Conservation (phyloP, 2,113 vertebrate species). For the Ictalurus punctatus region DNA sequence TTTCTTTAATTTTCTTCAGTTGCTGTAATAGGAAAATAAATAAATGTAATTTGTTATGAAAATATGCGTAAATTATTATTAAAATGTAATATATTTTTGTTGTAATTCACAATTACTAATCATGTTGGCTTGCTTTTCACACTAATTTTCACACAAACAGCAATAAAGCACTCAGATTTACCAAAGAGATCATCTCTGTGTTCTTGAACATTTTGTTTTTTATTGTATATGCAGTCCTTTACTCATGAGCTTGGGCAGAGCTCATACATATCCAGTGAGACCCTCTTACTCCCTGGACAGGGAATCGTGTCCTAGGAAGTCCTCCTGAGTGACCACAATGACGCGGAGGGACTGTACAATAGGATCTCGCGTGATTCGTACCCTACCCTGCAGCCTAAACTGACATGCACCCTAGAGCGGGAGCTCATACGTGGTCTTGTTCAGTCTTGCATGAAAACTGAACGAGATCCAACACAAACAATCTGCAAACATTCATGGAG, state of each 20-base stretch:
- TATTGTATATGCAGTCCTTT: neutral
- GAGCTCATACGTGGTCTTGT: neutral
- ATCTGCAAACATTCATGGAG: neutral
- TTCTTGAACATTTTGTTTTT: neutral
- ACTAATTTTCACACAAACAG: neutral
- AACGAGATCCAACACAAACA: neutral
- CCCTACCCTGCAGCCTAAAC: slow-evolving; percentile 28
- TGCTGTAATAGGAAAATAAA: neutral
- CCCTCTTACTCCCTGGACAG: neutral
- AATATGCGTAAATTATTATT: neutral
- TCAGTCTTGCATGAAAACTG: slow-evolving; percentile 18
- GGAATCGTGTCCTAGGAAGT: slow-evolving; percentile 23
- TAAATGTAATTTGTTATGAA: neutral
- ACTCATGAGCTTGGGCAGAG: slow-evolving; percentile 7
- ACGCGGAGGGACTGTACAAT: slow-evolving; percentile 7
- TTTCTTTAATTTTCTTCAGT: neutral
- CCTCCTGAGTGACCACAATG: slow-evolving; percentile 40
- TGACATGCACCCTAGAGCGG: neutral
- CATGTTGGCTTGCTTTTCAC: neutral
- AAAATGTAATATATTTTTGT: neutral
- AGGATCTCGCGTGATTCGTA: slow-evolving; percentile 8
- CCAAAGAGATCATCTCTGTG: neutral
- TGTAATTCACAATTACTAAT: neutral
- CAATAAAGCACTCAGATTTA: neutral
- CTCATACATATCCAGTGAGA: neutral